Evolutionary conservation across 2,113 vertebrate species (phyloP), one percentile per base, ranked within the genome.

Genomic region (Jaculus jaculus): DNA sequence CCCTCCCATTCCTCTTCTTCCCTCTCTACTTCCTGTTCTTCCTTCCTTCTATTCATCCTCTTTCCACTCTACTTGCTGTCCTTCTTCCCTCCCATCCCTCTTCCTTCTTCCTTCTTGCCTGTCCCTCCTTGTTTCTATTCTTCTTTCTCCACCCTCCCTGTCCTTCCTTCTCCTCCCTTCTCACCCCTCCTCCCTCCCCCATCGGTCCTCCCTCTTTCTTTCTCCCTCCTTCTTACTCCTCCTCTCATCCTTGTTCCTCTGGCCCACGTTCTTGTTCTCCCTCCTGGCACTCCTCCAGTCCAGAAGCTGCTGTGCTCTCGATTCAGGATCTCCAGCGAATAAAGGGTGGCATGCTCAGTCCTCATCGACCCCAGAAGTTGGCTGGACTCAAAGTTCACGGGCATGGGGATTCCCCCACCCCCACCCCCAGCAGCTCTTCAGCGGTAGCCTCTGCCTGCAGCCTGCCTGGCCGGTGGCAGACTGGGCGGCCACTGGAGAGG

Each of bases 141-240:
- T 10, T 17, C 26, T 21, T 61, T 21, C 16, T 8, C 18, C 4
- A 4, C 2, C 26, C 34, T 42, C 13, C 37, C 24, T 42, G 16
- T 26, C 39, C 10, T 34, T 28, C 7, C 34, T 37, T 11, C 79
- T 6, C 17, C 23, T 37, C 34, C 24, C 0, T 42, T 60, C 2
- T 61, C 60, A 6, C 11, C 65, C 23, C 2, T 7, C 3, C 23
- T 61, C 60, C 15, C 21, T 21, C 60, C 60, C 11, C 60, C 21
- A 9, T 21, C 60, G 3, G 3, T 0, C 37, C 15, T 23, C 15
- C 6, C 13, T 7, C 6, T 23, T 30, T 32, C 28, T 7, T 23
- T 12, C 7, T 13, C 17, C 28, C 21, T 1, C 4, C 15, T 15
- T 16, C 32, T 7, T 23, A 34, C 24, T n/a, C 30, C 8, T 37